Base-by-base conservation (phyloP, 2,888 invertebrate species). In the Synanthedon myopaeformis region DNA sequence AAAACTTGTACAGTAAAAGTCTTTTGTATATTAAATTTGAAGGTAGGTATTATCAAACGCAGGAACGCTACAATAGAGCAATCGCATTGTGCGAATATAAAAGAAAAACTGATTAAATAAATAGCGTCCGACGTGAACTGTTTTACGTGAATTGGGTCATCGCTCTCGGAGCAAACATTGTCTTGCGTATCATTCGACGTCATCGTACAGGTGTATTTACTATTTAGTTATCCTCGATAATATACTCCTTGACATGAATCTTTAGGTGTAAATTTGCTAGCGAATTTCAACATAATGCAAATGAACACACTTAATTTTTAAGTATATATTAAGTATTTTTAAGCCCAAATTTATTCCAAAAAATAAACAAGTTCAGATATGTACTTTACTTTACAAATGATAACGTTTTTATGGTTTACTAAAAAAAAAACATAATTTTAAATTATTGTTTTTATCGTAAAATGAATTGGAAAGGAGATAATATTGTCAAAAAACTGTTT, bases 201-300 rank as follows among this genome's bases (percentile, higher is more conserved):
- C 70, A 72, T 53, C 58, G 60, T 56, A 59, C 67, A 73, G 62
- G 68, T 67, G 70, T 10, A 35, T 35, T 35, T 35, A 61, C 52
- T 76, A 65, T 76, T 75, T 74, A 65, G 56, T 66, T 76, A 72
- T 72, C 72, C 76, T 76, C 74, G 65, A 66, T 76, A 64, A 69
- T 66, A 62, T 66, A 67, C 62, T 69, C 76, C 76, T 76, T 78
- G 78, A 76, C 77, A 73, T 70, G 57, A 66, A 69, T 73, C 59
- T 19, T 13, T 61, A 62, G 53, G 57, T 61, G 61, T 52, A 53
- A 64, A 66, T 65, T 56, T 35, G 58, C 53, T 54, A 50, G 57
- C 57, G 52, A 57, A 57, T 55, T 57, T 57, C 51, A 14, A 28
- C 35, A 51, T 19, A 35, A 23, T 35, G 35, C 45, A 45, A 45